Evolutionary conservation across 2,888 invertebrate genomes (phyloP).

Genomic region (Andrena dorsata): DNA sequence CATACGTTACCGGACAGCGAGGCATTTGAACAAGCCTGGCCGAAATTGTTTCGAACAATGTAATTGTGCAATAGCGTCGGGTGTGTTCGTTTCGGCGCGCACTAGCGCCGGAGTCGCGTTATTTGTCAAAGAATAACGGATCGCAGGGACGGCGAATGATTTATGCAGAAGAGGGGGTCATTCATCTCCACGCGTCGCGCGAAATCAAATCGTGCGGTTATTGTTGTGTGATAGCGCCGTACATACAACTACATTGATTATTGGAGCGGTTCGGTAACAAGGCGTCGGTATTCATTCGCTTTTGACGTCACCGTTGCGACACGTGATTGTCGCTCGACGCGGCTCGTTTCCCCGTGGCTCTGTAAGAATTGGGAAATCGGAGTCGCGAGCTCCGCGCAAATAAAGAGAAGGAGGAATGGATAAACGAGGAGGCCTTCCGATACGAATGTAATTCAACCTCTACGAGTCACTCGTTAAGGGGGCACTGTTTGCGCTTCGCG

Average conservation of each 20-base stretch:
- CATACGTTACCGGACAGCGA: background rate
- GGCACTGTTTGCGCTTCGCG: slow-evolving; percentile 12
- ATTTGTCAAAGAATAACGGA: slow-evolving; percentile 38
- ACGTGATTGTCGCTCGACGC: background rate
- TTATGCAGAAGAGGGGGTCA: slow-evolving; percentile 6
- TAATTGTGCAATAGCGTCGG: slow-evolving; percentile 17
- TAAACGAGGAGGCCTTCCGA: slow-evolving; percentile 8
- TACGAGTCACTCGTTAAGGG: slow-evolving; percentile 1
- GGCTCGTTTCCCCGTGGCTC: background rate
- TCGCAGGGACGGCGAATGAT: slow-evolving; percentile 6
- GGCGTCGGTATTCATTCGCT: background rate
- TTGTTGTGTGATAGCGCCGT: background rate
- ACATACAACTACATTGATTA: slow-evolving; percentile 10
- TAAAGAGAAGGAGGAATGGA: slow-evolving; percentile 11
- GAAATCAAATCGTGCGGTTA: slow-evolving; percentile 19
- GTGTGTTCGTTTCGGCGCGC: slow-evolving; percentile 8
- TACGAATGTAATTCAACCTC: slow-evolving; percentile 17
- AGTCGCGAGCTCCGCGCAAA: background rate
- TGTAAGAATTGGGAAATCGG: slow-evolving; percentile 1
- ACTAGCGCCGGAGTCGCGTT: slow-evolving; percentile 4
- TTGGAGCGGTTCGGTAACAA: slow-evolving; percentile 6
- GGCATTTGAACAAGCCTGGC: slow-evolving; percentile 5
- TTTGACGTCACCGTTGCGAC: background rate
- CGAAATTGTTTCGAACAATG: slow-evolving; percentile 13
- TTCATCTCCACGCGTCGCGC: slow-evolving; percentile 15